Evolutionary conservation across 2,888 invertebrate genomes (phyloP).

Genomic region (Smittia aterrima): DNA sequence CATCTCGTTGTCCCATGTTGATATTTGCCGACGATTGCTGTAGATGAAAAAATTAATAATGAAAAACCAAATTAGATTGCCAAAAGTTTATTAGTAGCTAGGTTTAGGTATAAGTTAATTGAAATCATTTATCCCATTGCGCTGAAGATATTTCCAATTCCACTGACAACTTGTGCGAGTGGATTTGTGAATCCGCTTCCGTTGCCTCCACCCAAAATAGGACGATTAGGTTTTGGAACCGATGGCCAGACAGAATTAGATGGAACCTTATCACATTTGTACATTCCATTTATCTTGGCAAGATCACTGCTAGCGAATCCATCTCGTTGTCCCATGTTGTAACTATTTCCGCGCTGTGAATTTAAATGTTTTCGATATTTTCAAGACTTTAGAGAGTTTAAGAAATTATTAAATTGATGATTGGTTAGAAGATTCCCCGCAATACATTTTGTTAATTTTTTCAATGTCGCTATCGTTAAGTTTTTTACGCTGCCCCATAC

Average conservation of each 20-base stretch:
- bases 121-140: background rate
- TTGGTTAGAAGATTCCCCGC: background rate
- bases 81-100: background rate
- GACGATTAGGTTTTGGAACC: background rate
- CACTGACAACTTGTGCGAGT: background rate
- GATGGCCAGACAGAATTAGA: background rate
- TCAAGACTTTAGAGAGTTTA: background rate
- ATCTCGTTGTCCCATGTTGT: constrained; percentile 26
- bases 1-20: constrained; percentile 66
- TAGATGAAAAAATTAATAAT: background rate
- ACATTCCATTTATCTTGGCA: constrained; percentile 10
- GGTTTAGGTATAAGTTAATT: background rate
- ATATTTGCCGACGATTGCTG: background rate
- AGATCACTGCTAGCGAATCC: constrained; percentile 20
- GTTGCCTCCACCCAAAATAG: background rate
- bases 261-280: background rate
- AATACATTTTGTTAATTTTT: constrained; percentile 31
- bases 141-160: background rate
- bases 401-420: background rate
- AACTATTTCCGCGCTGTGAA: background rate
- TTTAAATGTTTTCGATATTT: background rate
- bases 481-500: constrained; percentile 19
- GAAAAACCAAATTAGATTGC: background rate
- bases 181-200: background rate
- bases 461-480: constrained; percentile 16